A percentile compares a stretch with the other conserved stretches of the same genome.
phyloP scores from a whole-genome alignment of 2,113 vertebrate species.

The Tragelaphus imberbis region DNA sequence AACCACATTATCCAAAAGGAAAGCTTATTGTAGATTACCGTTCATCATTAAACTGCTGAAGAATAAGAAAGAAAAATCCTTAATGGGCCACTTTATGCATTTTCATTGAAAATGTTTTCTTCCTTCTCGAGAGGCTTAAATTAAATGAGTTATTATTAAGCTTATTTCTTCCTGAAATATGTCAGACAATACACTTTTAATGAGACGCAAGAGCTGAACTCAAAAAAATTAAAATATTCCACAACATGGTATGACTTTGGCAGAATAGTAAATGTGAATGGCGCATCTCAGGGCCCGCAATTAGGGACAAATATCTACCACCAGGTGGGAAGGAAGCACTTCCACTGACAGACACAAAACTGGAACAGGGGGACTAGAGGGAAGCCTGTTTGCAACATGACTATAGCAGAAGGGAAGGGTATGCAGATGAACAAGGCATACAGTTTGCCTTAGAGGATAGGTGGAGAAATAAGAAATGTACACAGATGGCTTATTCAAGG shows the following conservation, averaged over 20 bases:
- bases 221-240: constrained; percentile 30
- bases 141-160: background rate
- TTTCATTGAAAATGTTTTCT: constrained; percentile 23
- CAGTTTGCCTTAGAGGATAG: background rate
- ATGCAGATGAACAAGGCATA: background rate
- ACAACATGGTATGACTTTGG: background rate
- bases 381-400: background rate
- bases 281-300: background rate
- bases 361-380: background rate
- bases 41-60: constrained; percentile 46
- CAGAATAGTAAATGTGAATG: background rate
- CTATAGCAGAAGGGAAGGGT: background rate
- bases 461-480: background rate
- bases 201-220: constrained; percentile 9
- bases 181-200: background rate
- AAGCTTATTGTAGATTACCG: background rate
- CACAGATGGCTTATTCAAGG: background rate
- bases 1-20: background rate
- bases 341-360: background rate
- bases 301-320: background rate
- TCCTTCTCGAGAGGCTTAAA: constrained; percentile 35
- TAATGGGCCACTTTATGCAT: background rate
- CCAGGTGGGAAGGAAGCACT: background rate
- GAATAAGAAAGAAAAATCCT: constrained; percentile 6
- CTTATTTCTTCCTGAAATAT: constrained; percentile 25